Evolutionary conservation across 1,140 invertebrate genomes (phyloP), one percentile per base, ranked within the genome.

Genomic region (Pachyrhynchus sulphureomaculatus): DNA sequence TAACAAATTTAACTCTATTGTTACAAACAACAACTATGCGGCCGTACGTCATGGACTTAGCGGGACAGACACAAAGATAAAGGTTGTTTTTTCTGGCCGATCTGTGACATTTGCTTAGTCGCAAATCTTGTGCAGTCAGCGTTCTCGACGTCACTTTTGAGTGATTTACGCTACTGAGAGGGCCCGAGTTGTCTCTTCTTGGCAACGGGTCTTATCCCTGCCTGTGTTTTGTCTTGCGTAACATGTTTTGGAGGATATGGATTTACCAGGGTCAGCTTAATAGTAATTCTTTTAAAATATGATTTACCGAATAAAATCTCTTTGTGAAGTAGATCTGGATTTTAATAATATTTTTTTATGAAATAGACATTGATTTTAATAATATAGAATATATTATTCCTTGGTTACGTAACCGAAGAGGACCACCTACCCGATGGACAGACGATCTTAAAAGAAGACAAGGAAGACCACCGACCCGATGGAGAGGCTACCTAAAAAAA

Each of bases 121-220:
- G 70, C 72, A 73, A 73, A 73, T 73, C 72, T 73, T 72, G 68
- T 65, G 65, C 69, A 73, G 69, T 72, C 70, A 73, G 70, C 72
- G 70, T 60, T 60, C 68, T 65, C 64, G 67, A 72, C 72, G 70
- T 66, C 72, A 64, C 54, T 57, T 49, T 63, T 73, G 72, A 73
- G 72, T 73, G 72, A 61, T 73, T 73, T 73, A 73, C 70, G 70
- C 58, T 47, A 52, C 39, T 51, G 58, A 53, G 49, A 61, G 58
- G 58, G 45, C 49, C 58, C 58, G n/a, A 41, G 5, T 53, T 49
- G 45, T 51, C 47, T 51, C 45, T 53, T 52, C 49, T 52, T 52
- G 58, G 48, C 47, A 61, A 42, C 24, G 58, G 49, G 26, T 34
- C 54, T 29, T 41, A 24, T 37, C n/a, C 13, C 18, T 15, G 34